Base-by-base conservation (phyloP, 2,797 vertebrate genomes). In the Eulemur rubriventer region DNA sequence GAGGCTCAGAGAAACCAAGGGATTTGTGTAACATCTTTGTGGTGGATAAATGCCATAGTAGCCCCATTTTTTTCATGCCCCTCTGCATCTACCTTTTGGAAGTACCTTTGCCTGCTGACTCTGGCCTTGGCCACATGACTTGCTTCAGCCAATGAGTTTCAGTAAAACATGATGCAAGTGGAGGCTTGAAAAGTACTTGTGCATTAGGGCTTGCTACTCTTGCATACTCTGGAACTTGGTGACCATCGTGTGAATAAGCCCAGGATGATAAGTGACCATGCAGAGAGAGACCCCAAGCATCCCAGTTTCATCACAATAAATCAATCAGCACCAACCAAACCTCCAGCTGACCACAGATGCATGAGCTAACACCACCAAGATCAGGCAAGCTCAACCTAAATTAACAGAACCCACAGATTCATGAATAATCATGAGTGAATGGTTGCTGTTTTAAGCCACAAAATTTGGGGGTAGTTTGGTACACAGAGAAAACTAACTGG, bases 401-500 rank as follows among this genome's bases (percentile, higher is more conserved):
- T 93, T 38, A 92, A 26, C 57, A 94, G 43, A 94, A 80, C 38
- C 28, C 20, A 79, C 2, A 90, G 38, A 80, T 87, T 84, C 33
- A 90, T 83, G 20, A 80, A 81, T 79, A 52, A 87, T 79, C 38
- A 24, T 57, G 22, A 46, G 26, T 86, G 65, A 95, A 55, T 72
- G 20, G 26, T 57, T 69, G 50, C 7, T 80, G 30, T 8, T 85
- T 35, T 57, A 92, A 89, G 46, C 4, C n/a, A 61, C 50, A 85
- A 91, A 50, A 83, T n/a, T 75, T 18, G 1, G 22, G 4, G 3
- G 6, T 33, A 13, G 22, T 46, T 89, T 92, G 28, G 87, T 86
- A 83, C 43, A 80, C 63, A 46, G 70, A 83, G 46, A 63, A 92
- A 91, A 90, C 35, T 67, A 76, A 94, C 43, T 92, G 30, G 73